Percentiles rank a stretch among this genome's conserved stretches.
phyloP scores from a whole-genome alignment of 1,140 invertebrate genomes.

The Lepidurus arcticus region DNA sequence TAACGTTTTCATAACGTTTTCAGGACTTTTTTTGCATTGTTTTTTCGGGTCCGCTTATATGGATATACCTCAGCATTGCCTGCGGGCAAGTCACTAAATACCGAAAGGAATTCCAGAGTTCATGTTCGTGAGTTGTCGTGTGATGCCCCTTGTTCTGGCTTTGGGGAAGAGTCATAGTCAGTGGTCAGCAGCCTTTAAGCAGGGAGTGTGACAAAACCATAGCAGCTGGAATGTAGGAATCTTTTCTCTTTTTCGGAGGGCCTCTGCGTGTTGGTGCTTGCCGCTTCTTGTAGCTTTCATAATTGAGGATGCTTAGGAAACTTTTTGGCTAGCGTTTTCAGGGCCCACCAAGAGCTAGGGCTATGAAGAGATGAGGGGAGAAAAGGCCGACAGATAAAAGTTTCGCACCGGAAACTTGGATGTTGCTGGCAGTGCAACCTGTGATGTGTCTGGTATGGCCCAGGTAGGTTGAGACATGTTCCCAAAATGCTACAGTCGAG shows the following conservation, averaged over 20 bases:
- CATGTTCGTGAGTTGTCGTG: slow-evolving; percentile 14
- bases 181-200: not conserved
- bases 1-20: not conserved
- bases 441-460: not conserved
- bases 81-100: not conserved
- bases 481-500: not conserved
- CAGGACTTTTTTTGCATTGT: not conserved
- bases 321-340: not conserved
- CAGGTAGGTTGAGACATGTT: slow-evolving; percentile 19
- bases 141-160: not conserved
- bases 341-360: not conserved
- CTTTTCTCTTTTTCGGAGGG: not conserved
- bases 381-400: slow-evolving; percentile 4
- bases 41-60: not conserved
- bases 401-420: slow-evolving; percentile 20
- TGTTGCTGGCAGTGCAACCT: not conserved
- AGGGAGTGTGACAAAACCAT: not conserved
- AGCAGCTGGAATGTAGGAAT: not conserved
- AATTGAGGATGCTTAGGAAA: slow-evolving; percentile 1
- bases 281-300: slow-evolving; percentile 4
- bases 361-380: not conserved
- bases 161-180: not conserved
- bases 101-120: slow-evolving; percentile 10
- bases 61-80: not conserved
- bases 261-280: not conserved